Evolutionary conservation across 2,113 vertebrate genomes (phyloP).

Genomic region (Oreochromis niloticus): DNA sequence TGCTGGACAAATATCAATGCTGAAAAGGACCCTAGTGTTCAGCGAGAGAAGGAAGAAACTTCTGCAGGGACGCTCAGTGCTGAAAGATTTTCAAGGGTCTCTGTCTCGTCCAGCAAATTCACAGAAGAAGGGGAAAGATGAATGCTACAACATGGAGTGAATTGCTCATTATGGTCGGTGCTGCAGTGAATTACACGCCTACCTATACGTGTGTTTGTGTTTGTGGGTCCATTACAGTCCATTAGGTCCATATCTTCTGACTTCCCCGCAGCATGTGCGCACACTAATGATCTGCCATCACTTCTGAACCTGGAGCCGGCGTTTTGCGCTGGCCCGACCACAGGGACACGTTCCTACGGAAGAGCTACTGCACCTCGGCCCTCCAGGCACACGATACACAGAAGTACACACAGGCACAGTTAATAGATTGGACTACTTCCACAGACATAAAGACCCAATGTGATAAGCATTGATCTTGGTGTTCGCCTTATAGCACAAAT

Average conservation of each 20-base stretch:
- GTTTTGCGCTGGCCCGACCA: not conserved
- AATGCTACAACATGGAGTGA: not conserved
- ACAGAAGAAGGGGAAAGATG: slow-evolving; percentile 10
- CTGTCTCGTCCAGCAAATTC: slow-evolving; percentile 10
- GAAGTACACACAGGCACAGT: not conserved
- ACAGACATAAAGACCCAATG: not conserved
- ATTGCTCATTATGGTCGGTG: slow-evolving; percentile 11
- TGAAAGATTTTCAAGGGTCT: not conserved
- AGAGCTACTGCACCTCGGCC: not conserved
- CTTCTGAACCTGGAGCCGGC: not conserved
- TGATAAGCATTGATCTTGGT: slow-evolving; percentile 53
- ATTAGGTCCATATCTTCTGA: slow-evolving; percentile 11
- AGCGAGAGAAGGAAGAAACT: not conserved
- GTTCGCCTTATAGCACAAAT: slow-evolving; percentile 40
- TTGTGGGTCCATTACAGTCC: not conserved
- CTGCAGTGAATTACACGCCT: not conserved
- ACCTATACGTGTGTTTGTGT: not conserved
- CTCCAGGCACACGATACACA: not conserved
- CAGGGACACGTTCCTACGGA: not conserved
- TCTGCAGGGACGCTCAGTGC: not conserved
- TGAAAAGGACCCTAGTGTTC: not conserved
- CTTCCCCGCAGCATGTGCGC: slow-evolving; percentile 17
- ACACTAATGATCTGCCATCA: slow-evolving; percentile 29
- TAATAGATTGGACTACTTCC: slow-evolving; percentile 29
- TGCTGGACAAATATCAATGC: not conserved